Conservation (phyloP, 2,888 invertebrate species). For the Epistrophella euchroma region DNA sequence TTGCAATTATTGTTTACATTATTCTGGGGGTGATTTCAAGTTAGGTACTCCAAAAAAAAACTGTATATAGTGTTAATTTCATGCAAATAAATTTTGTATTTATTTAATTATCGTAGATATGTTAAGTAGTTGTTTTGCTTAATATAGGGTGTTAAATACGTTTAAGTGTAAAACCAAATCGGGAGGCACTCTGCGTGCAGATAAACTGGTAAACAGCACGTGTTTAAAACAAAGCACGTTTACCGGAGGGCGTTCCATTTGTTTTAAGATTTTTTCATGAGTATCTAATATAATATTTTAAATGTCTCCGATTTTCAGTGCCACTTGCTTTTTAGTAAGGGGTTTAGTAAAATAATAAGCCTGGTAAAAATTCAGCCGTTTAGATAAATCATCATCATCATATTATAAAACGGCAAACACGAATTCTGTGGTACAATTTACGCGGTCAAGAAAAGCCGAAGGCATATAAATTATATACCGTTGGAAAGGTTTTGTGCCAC, state of each 20-base stretch:
- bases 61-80: constrained; percentile 9
- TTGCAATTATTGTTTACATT: constrained; percentile 10
- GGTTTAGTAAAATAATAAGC: no score
- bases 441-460: no score
- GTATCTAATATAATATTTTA: not conserved
- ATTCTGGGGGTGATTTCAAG: constrained; percentile 1
- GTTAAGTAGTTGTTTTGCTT: not conserved
- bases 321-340: no score
- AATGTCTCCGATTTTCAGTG: no score
- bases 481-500: no score
- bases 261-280: not conserved
- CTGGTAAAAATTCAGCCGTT: no score
- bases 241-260: not conserved
- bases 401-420: no score
- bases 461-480: no score
- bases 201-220: not conserved
- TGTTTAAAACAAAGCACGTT: not conserved
- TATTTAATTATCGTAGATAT: not conserved
- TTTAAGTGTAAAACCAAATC: not conserved
- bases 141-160: not conserved
- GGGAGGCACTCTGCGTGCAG: not conserved
- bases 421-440: no score
- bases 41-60: not conserved
- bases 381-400: no score
- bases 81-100: constrained; percentile 1